A percentile compares a stretch with the other conserved stretches of the same genome.
Evolutionary conservation across 2,113 vertebrate genomes (phyloP).

Genomic region (Corydoras sp.): DNA sequence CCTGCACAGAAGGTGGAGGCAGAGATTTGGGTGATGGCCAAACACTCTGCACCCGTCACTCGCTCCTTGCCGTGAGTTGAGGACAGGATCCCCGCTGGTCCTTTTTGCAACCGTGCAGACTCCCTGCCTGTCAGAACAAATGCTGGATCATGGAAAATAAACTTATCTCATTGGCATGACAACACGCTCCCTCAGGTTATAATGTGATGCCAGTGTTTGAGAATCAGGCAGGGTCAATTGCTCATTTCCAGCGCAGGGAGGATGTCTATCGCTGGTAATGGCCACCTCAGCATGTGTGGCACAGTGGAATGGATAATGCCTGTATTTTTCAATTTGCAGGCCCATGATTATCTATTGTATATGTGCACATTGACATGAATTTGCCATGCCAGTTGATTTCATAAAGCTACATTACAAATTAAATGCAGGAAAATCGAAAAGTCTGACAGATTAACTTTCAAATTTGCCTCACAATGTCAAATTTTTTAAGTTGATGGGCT

Average conservation of each 20-base stretch:
- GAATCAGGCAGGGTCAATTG: slow-evolving; percentile 70
- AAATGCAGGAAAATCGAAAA: background rate
- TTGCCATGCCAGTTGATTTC: slow-evolving; percentile 7
- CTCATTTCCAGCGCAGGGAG: slow-evolving; percentile 65
- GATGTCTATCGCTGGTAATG: slow-evolving; percentile 58
- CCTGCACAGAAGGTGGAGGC: slow-evolving; percentile 87
- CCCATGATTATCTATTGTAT: slow-evolving; percentile 21
- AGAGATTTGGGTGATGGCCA: slow-evolving; percentile 85
- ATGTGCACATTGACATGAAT: background rate
- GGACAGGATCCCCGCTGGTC: slow-evolving; percentile 76
- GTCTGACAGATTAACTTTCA: background rate
- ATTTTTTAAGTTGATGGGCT: no score
- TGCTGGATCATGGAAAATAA: slow-evolving; percentile 85
- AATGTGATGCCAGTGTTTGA: slow-evolving; percentile 75
- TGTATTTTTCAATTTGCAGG: slow-evolving; percentile 25
- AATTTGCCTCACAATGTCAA: background rate
- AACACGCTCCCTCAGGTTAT: slow-evolving; percentile 84
- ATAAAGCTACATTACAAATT: background rate
- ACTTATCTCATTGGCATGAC: slow-evolving; percentile 95
- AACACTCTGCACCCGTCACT: slow-evolving; percentile 65
- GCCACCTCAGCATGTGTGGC: slow-evolving; percentile 53
- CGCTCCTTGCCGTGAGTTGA: slow-evolving; percentile 69
- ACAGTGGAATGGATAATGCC: slow-evolving; percentile 53
- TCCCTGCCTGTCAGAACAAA: slow-evolving; percentile 90
- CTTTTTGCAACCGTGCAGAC: slow-evolving; percentile 77